A percentile compares a stretch with the other conserved stretches of the same genome.
Evolutionary conservation across 2,797 vertebrate genomes (phyloP).

Genomic region (Momotus momota): DNA sequence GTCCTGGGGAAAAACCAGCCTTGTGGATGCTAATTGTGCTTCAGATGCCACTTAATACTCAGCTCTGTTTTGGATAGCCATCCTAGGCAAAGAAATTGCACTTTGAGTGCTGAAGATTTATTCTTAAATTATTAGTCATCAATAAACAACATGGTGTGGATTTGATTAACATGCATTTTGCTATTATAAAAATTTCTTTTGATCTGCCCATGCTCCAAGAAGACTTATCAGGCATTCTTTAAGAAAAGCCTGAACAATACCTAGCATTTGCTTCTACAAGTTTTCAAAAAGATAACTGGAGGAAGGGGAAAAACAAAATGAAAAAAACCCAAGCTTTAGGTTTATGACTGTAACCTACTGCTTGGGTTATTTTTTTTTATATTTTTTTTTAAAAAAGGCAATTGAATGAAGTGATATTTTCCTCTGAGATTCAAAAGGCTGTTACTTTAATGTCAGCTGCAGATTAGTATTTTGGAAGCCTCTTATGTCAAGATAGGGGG

Average conservation of each 20-base stretch:
- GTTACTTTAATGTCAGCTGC: conserved; percentile 35
- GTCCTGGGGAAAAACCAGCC: background rate
- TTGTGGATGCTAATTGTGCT: conserved; percentile 20
- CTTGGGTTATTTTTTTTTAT: no score
- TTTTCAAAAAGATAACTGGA: conserved; percentile 10
- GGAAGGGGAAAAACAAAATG: background rate
- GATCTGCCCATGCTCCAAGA: background rate
- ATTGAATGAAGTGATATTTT: background rate
- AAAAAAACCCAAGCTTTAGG: background rate
- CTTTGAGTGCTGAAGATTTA: conserved; percentile 20
- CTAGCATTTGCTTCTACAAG: background rate
- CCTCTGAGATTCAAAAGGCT: conserved; percentile 4
- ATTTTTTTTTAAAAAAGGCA: background rate
- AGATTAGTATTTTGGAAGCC: conserved; percentile 28
- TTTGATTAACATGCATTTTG: background rate
- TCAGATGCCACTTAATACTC: conserved; percentile 45
- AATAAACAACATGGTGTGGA: background rate
- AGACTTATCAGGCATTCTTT: background rate
- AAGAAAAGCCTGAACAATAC: background rate
- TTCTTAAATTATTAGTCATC: conserved; percentile 25
- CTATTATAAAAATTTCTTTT: background rate
- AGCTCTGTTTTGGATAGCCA: conserved; percentile 33
- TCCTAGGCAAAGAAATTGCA: conserved; percentile 13
- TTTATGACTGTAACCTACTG: background rate
- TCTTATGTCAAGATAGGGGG: conserved; percentile 9